Evolutionary conservation across 2,113 vertebrate genomes (phyloP), one percentile per base, ranked within the genome.

Genomic region (Aegithalos caudatus): DNA sequence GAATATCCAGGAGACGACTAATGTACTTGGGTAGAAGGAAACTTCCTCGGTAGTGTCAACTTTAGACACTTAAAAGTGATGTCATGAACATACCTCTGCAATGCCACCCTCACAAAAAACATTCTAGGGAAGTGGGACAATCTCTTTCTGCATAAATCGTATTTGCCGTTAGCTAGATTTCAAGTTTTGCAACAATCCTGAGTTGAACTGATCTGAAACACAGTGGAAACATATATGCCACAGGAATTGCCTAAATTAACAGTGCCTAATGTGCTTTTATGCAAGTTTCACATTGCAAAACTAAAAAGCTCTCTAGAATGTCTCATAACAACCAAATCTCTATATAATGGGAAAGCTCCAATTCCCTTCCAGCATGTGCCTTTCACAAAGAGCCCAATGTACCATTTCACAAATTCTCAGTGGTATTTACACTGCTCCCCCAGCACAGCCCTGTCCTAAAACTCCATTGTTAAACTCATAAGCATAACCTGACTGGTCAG

Each of bases 1-100:
- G 77, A 86, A 58, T 92, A 91, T 84, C 80, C 77, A 74, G 86
- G 81, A 86, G n/a, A 54, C 66, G 72, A 92, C 40, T 40, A 24
- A 77, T 57, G 23, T 57, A 8, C 72, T 57, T 42, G 60, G 47
- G 64, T 45, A 54, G 83, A 45, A 78, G 38, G 12, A 91, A 89
- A 81, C 69, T 91, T 85, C 74, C 81, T 64, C 62, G 78, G 15
- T 9, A 74, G 29, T 23, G 33, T 50, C 64, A 73, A 33, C 80
- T 91, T 91, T 19, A 44, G 89, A 47, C 51, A 38, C 60, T 65
- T 81, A 2, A n/a, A 77, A 84, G 57, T 27, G 56, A 50, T 50
- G 54, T 54, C 23, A 9, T 15, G 69, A 83, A 50, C 9, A 7
- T 1, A 17, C 13, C 18, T 35, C 72, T 62, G 38, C 56, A 45